Evolutionary conservation across 2,113 vertebrate species (phyloP), one percentile per base, ranked within the genome.

Genomic region (Eidolon helvum): DNA sequence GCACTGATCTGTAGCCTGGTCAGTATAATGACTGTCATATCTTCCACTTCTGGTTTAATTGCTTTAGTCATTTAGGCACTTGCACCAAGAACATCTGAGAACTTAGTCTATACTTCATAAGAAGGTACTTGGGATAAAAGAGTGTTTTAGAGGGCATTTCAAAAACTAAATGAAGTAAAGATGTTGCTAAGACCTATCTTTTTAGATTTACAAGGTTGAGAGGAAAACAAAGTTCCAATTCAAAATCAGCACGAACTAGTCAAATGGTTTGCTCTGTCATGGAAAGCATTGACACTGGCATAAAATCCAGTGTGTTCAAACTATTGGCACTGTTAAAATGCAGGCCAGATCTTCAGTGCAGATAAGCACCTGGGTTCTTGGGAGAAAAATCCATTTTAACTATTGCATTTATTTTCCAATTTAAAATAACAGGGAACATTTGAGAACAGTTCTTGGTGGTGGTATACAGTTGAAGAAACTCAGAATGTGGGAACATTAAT

Each of bases 141-240:
- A 87, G 8, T 2, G 8, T 1, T 50, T 92, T 35, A 33, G 53
- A 72, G 48, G 45, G n/a, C 10, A 38, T 65, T 90, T 38, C 1
- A 28, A 68, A 82, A 89, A 80, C 38, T 30, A 92, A 87, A 90
- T 93, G 48, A 90, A 96, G 88, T 80, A 74, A 95, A 94, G 50
- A 94, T 85, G 57, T 66, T 50, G 72, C 80, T 88, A 74, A 87
- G 92, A 90, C 63, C 61, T 72, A 10, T 90, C 75, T 19, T 87
- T 59, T 75, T 72, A 71, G 63, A 65, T 85, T 43, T 45, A 93
- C 3, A 77, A 66, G 43, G 45, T 24, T 88, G 65, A 80, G 35
- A 75, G 77, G 40, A 71, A 82, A 87, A 77, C n/a, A 45, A 4
- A 4, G 3, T n/a, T 88, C 45, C 5, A 30, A 24, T 11, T 57